These are phyloP conservation scores for Lerista edwardsae DNA, from an alignment of 2,797 vertebrate genomes.

Conservation along the genomic window DNA sequence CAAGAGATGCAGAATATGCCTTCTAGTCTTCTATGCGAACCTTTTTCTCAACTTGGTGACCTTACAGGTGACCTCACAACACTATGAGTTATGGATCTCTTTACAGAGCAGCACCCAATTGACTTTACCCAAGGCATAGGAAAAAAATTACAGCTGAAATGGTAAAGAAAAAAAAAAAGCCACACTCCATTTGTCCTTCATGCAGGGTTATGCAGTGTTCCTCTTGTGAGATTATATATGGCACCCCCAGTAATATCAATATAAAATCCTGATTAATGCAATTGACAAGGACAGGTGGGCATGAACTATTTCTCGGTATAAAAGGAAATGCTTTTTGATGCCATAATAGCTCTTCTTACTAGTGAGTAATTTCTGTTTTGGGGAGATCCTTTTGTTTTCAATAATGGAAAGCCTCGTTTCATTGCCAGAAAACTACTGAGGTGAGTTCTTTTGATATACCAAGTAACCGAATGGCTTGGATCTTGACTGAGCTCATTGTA, in stretches of 20 bases:
- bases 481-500: too few species aligned
- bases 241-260: constrained; percentile 47
- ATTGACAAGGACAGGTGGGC: constrained; percentile 60
- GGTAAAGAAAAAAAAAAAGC: constrained; percentile 43
- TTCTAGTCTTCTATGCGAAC: constrained; percentile 54
- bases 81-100: constrained; percentile 59
- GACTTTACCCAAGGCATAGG: constrained; percentile 50
- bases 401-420: constrained; percentile 56
- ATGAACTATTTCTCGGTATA: constrained; percentile 65
- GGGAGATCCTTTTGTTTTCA: constrained; percentile 33
- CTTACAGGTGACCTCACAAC: constrained; percentile 40
- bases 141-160: constrained; percentile 52
- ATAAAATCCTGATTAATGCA: constrained; percentile 53
- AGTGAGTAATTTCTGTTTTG: constrained; percentile 53
- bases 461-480: background rate
- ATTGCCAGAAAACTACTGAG: constrained; percentile 29
- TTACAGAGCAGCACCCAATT: constrained; percentile 53
- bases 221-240: constrained; percentile 44
- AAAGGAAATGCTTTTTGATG: constrained; percentile 68
- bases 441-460: constrained; percentile 45
- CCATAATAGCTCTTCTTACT: constrained; percentile 54
- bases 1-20: constrained; percentile 30
- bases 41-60: constrained; percentile 65
- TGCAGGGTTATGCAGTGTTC: constrained; percentile 47
- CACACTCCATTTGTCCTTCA: constrained; percentile 57